Conservation (phyloP, 2,888 invertebrate genomes). For the Orchesella flavescens region DNA sequence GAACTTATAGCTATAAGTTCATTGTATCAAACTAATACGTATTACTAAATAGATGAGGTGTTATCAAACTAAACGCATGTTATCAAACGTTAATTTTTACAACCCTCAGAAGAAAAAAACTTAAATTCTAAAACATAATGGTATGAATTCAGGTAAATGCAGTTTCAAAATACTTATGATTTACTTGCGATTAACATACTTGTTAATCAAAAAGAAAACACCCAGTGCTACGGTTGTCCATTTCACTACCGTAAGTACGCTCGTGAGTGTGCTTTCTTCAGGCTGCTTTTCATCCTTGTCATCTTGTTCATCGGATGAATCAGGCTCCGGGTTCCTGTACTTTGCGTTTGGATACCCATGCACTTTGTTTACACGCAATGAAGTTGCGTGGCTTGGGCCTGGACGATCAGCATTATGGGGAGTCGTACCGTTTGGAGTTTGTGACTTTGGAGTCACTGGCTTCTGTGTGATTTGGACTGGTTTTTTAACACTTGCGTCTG, state of each 20-base stretch:
- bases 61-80: too few relatives aligned
- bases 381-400: background rate
- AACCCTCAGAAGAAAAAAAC: too few relatives aligned
- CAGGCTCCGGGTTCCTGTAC: background rate
- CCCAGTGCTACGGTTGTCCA: constrained; percentile 24
- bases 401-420: background rate
- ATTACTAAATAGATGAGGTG: too few relatives aligned
- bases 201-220: constrained; percentile 3
- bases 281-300: background rate
- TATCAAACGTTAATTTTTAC: too few relatives aligned
- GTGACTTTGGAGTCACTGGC: background rate
- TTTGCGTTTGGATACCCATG: constrained; percentile 3
- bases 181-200: background rate
- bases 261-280: background rate
- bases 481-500: too few relatives aligned
- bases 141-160: too few relatives aligned
- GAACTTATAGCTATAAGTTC: too few relatives aligned
- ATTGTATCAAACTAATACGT: too few relatives aligned
- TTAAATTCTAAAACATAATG: too few relatives aligned
- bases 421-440: background rate
- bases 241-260: background rate
- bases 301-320: background rate
- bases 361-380: background rate
- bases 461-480: background rate
- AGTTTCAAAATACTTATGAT: too few relatives aligned